These are phyloP conservation scores for Gulo gulo DNA, from an alignment of 2,113 vertebrate species.

Conservation along the genomic window DNA sequence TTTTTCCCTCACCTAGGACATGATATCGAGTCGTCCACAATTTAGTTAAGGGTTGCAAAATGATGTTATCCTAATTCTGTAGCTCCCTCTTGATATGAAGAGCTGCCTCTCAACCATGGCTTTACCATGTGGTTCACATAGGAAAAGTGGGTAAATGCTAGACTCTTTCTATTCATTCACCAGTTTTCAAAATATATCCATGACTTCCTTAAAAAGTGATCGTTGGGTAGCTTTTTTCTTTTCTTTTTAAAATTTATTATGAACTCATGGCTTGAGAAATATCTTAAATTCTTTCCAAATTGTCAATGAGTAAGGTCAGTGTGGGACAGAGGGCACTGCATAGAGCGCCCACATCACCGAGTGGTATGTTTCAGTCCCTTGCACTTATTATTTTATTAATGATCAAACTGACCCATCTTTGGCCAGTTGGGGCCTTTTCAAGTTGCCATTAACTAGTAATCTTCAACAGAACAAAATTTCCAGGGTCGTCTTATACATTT, in stretches of 20 bases:
- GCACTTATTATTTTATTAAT: neutral
- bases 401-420: neutral
- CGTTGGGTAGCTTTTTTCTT: neutral
- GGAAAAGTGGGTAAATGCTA: neutral
- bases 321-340: neutral
- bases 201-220: neutral
- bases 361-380: neutral
- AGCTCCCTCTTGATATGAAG: neutral
- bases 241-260: neutral
- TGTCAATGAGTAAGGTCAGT: neutral
- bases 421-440: neutral
- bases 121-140: neutral
- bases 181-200: neutral
- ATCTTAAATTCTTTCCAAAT: neutral
- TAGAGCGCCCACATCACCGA: neutral
- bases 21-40: conserved; percentile 41
- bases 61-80: neutral
- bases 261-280: neutral
- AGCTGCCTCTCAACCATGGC: neutral
- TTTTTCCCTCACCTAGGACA: conserved; percentile 54
- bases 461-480: neutral
- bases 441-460: neutral
- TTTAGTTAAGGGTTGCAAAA: neutral
- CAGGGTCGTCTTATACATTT: neutral
- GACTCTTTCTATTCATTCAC: neutral